Percentiles rank a stretch among this genome's conserved stretches.
Conservation (phyloP, 1,140 invertebrate species). For the Cardiocondyla obscurior region DNA sequence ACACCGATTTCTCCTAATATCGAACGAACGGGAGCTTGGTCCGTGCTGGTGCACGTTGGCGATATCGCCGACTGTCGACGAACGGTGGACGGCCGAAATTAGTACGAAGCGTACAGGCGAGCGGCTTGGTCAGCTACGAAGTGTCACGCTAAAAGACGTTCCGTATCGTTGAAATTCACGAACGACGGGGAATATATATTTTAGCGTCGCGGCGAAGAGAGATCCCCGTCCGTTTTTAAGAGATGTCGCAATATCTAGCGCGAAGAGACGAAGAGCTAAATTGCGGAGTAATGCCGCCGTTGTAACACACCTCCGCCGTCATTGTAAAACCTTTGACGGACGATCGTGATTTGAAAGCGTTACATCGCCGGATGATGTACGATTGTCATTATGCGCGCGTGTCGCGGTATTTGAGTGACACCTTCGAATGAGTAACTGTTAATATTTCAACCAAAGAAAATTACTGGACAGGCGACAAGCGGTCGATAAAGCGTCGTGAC, state of each 20-base stretch:
- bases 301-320: neutral
- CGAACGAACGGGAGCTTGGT: neutral
- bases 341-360: constrained; percentile 11
- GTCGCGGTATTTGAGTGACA: constrained; percentile 24
- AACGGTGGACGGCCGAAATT: neutral
- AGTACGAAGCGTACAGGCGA: neutral
- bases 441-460: constrained; percentile 37
- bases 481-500: constrained; percentile 25
- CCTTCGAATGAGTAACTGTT: constrained; percentile 40
- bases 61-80: neutral
- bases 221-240: neutral
- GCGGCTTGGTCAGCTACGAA: constrained; percentile 4
- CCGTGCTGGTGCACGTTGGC: neutral
- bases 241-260: neutral
- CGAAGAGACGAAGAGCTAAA: neutral
- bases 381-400: constrained; percentile 15
- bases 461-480: neutral
- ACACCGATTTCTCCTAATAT: constrained; percentile 3
- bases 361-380: constrained; percentile 38
- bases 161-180: neutral
- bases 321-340: constrained; percentile 29
- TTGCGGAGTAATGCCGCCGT: constrained; percentile 1
- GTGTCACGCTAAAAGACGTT: neutral
- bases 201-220: neutral
- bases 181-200: neutral